A percentile compares a stretch with the other conserved stretches of the same genome.
These are phyloP conservation scores for Brachyrhaphis roseni DNA, from an alignment of 2,797 vertebrate genomes.

Conservation along the genomic window DNA sequence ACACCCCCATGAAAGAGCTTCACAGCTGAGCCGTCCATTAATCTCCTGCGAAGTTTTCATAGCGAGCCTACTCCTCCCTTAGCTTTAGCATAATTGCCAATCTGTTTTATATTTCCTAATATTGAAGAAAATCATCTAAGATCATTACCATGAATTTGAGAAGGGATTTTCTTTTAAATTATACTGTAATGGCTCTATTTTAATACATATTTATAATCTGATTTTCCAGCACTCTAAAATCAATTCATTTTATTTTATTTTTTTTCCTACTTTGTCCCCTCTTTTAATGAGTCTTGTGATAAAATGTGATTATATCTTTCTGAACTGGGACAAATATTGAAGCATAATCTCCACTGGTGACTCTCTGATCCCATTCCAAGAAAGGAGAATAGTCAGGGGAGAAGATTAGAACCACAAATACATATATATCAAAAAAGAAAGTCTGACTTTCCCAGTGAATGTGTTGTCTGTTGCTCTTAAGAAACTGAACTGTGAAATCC, in stretches of 20 bases:
- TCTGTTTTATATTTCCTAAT: slow-evolving; percentile 57
- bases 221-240: slow-evolving; percentile 54
- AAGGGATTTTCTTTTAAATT: slow-evolving; percentile 51
- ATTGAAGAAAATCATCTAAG: slow-evolving; percentile 63
- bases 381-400: slow-evolving; percentile 5
- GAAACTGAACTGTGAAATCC: slow-evolving; percentile 15
- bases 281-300: slow-evolving; percentile 48
- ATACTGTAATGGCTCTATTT: slow-evolving; percentile 36
- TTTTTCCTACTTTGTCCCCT: slow-evolving; percentile 51
- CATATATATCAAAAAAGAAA: slow-evolving; percentile 11
- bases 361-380: slow-evolving; percentile 21
- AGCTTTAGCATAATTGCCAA: slow-evolving; percentile 43
- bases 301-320: slow-evolving; percentile 46
- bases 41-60: slow-evolving; percentile 46
- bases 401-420: slow-evolving; percentile 18
- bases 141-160: slow-evolving; percentile 62
- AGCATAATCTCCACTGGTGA: slow-evolving; percentile 24
- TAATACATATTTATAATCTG: slow-evolving; percentile 71
- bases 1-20: slow-evolving; percentile 55
- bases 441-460: slow-evolving; percentile 1
- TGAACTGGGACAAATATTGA: slow-evolving; percentile 35
- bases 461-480: slow-evolving; percentile 3
- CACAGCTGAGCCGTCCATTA: slow-evolving; percentile 47
- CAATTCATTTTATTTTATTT: slow-evolving; percentile 6
- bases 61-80: slow-evolving; percentile 29